phyloP scores from a whole-genome alignment of 2,113 vertebrate genomes.

The Stomatorhinus ivindoensis region DNA sequence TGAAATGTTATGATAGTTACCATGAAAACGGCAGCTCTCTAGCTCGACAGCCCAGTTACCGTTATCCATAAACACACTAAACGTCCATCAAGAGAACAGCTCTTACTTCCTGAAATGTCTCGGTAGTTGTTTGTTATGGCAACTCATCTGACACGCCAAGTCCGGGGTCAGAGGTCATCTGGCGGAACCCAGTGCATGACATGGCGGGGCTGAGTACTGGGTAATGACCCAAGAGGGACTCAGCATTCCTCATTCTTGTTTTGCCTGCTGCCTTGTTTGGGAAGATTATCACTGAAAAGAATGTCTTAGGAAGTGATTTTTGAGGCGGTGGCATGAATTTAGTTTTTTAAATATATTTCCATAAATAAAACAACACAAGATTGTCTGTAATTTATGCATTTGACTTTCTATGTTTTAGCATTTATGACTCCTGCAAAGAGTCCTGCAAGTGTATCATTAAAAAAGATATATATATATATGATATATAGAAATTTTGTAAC shows the following conservation, averaged over 20 bases:
- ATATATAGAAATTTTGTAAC: neutral
- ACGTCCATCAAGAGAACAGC: neutral
- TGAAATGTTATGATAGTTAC: slow-evolving; percentile 9
- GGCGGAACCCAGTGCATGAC: neutral
- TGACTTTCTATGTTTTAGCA: neutral
- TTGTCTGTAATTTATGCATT: neutral
- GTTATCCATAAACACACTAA: neutral
- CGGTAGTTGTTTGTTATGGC: slow-evolving; percentile 19
- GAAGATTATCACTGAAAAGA: neutral
- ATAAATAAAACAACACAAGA: neutral
- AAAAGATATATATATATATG: neutral
- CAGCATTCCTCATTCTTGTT: neutral
- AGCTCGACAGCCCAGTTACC: neutral
- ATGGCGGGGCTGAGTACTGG: neutral
- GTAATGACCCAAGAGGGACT: neutral
- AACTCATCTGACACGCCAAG: neutral
- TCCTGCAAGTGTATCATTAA: neutral
- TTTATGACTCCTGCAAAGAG: neutral
- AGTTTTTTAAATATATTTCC: neutral
- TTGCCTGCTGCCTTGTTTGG: neutral
- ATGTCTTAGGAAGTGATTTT: neutral
- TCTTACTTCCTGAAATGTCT: neutral
- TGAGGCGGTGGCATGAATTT: neutral
- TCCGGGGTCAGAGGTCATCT: neutral
- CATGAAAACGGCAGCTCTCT: slow-evolving; percentile 4